These are phyloP conservation scores for Ophthalmolycus amberensis DNA, from an alignment of 2,113 vertebrate species.

Conservation along the genomic window DNA sequence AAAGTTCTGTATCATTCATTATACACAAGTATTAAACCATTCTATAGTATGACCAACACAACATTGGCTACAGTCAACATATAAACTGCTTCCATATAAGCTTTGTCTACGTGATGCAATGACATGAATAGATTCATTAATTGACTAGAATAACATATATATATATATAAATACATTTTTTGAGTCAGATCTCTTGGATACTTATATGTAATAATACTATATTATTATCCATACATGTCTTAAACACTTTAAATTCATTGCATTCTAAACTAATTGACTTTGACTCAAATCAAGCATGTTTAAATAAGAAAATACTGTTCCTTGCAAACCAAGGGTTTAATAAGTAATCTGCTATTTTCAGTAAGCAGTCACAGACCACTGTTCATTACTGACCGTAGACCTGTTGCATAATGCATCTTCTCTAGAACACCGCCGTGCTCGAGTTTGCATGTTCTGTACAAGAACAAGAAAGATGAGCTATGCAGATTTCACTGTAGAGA, in stretches of 20 bases:
- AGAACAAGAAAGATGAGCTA: constrained; percentile 64
- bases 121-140: not conserved
- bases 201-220: not conserved
- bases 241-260: not conserved
- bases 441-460: constrained; percentile 48
- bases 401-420: constrained; percentile 73
- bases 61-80: not conserved
- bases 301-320: not conserved
- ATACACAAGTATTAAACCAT: too few species aligned
- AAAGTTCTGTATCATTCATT: too few species aligned
- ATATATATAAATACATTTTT: not conserved
- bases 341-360: constrained; percentile 50
- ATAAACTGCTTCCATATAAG: not conserved
- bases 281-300: not conserved
- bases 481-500: constrained; percentile 59
- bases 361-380: constrained; percentile 19
- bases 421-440: constrained; percentile 48
- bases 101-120: too few species aligned
- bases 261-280: not conserved
- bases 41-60: not conserved
- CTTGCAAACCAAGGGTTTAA: not conserved
- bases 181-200: not conserved
- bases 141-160: not conserved
- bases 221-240: not conserved
- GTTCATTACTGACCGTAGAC: constrained; percentile 65